Evolutionary conservation across 2,797 vertebrate genomes (phyloP).

Genomic region (Sebastes aleutianus): DNA sequence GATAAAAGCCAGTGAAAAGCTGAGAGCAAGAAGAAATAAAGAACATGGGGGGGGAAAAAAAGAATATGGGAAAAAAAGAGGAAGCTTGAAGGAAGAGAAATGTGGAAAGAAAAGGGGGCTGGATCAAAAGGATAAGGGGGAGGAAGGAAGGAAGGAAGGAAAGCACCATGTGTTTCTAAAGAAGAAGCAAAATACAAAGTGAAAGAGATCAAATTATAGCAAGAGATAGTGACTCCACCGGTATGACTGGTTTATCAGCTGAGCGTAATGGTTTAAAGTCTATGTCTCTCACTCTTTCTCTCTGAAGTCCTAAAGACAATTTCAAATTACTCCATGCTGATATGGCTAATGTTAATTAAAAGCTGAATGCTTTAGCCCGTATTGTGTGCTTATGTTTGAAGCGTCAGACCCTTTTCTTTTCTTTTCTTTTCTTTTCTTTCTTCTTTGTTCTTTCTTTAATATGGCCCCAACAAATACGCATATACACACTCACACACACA

Average conservation of each 20-base stretch:
- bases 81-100: slow-evolving; percentile 70
- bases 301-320: slow-evolving; percentile 73
- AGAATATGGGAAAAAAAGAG: slow-evolving; percentile 38
- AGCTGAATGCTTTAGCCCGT: slow-evolving; percentile 62
- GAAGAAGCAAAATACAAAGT: slow-evolving; percentile 69
- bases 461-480: slow-evolving; percentile 5
- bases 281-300: slow-evolving; percentile 45
- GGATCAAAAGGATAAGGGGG: slow-evolving; percentile 76
- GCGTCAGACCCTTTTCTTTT: slow-evolving; percentile 5
- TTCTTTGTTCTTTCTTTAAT: slow-evolving; percentile 45
- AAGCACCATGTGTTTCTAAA: slow-evolving; percentile 70
- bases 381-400: slow-evolving; percentile 62
- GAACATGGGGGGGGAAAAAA: slow-evolving; percentile 52
- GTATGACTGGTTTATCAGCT: slow-evolving; percentile 74
- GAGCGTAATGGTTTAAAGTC: slow-evolving; percentile 70
- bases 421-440: background rate
- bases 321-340: slow-evolving; percentile 72
- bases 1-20: slow-evolving; percentile 82
- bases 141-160: slow-evolving; percentile 52
- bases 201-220: slow-evolving; percentile 75
- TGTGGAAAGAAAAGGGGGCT: slow-evolving; percentile 66
- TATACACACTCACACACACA: background rate
- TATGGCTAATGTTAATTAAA: slow-evolving; percentile 77
- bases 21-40: slow-evolving; percentile 79
- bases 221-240: slow-evolving; percentile 64